phyloP scores from a whole-genome alignment of 2,113 vertebrate genomes.

The Otus sunia region DNA sequence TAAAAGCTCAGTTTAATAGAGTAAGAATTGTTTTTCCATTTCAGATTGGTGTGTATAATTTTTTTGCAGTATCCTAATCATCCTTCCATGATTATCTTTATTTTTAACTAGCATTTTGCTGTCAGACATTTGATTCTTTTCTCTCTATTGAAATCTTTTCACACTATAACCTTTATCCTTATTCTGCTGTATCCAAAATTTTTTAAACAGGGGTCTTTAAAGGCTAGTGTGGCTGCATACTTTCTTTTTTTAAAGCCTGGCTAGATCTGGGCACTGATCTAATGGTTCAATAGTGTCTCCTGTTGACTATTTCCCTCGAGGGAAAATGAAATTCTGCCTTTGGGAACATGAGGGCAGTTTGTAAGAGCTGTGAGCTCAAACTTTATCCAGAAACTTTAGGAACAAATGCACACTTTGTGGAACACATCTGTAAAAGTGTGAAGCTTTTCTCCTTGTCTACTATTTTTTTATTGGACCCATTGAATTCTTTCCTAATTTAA shows the following conservation, averaged over 20 bases:
- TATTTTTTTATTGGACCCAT: neutral
- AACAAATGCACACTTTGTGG: slow-evolving; percentile 7
- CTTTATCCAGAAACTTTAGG: slow-evolving; percentile 1
- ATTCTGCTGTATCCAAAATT: neutral
- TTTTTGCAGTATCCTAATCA: neutral
- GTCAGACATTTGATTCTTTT: slow-evolving; percentile 16
- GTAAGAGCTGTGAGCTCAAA: slow-evolving; percentile 20
- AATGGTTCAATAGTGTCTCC: neutral
- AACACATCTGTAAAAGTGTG: neutral
- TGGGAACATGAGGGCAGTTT: slow-evolving; percentile 26
- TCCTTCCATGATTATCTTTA: neutral
- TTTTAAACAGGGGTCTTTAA: neutral
- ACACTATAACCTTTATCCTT: neutral
- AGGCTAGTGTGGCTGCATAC: neutral
- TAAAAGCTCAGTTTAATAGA: slow-evolving; percentile 1
- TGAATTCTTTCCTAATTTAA: slow-evolving; percentile 47
- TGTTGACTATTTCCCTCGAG: neutral
- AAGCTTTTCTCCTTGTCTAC: neutral
- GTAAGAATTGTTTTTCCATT: slow-evolving; percentile 9
- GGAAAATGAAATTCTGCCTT: slow-evolving; percentile 2
- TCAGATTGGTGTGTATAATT: neutral
- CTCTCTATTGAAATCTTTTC: neutral
- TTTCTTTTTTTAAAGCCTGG: neutral
- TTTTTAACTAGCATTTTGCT: slow-evolving; percentile 23
- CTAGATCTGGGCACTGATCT: slow-evolving; percentile 13